Evolutionary conservation across 2,888 invertebrate genomes (phyloP).

Genomic region (Sepioteuthis lessoniana): DNA sequence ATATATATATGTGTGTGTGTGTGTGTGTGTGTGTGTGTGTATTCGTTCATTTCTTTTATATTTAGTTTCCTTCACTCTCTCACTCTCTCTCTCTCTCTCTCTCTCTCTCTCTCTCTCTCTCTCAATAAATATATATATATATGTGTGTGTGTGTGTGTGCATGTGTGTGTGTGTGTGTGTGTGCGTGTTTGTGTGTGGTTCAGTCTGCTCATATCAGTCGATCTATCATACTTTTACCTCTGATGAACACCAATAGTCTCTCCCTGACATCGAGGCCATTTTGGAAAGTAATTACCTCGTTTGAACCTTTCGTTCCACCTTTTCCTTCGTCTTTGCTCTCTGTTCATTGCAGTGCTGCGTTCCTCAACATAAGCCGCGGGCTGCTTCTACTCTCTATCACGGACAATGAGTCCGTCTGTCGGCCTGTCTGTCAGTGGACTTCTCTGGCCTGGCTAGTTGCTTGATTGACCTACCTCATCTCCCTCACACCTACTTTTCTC

Average conservation of each 20-base stretch:
- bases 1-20: no score
- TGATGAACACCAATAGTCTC: background rate
- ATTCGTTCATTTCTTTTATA: no score
- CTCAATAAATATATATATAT: no score
- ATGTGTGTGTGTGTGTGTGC: no score
- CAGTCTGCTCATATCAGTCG: no score
- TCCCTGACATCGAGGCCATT: background rate
- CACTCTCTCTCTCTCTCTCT: no score
- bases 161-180: no score
- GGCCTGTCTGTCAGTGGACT: background rate
- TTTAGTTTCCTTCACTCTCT: no score
- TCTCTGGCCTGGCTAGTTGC: background rate
- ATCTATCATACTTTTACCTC: background rate
- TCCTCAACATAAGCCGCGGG: background rate
- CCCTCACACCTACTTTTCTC: background rate
- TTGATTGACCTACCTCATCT: background rate
- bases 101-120: no score
- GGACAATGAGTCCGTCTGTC: constrained; percentile 6
- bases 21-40: no score
- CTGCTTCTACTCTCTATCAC: background rate
- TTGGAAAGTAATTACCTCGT: background rate
- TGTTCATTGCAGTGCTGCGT: background rate
- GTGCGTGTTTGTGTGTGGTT: no score
- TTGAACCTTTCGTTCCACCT: constrained; percentile 6
- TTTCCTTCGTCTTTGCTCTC: background rate